Evolutionary conservation across 2,113 vertebrate species (phyloP).

Genomic region (Platanista minor): DNA sequence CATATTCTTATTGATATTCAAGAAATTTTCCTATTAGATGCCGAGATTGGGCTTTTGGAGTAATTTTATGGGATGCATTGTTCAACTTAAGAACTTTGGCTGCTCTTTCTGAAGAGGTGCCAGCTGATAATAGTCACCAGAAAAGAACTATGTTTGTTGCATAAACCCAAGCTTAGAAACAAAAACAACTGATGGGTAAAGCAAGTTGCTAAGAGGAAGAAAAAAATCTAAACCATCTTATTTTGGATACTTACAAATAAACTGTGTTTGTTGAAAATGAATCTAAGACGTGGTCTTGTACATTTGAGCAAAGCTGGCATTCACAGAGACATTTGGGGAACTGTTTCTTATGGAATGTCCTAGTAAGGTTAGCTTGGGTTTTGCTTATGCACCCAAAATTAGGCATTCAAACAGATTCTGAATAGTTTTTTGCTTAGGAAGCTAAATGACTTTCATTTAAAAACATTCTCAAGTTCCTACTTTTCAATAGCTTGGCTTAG

Average conservation of each 20-base stretch:
- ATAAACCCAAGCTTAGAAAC: not conserved
- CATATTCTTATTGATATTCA: not conserved
- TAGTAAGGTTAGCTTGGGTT: not conserved
- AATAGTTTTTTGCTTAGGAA: constrained; percentile 12
- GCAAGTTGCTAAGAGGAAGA: not conserved
- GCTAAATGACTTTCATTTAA: not conserved
- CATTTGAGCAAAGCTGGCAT: not conserved
- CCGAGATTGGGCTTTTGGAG: not conserved
- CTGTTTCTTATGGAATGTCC: not conserved
- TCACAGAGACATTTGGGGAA: not conserved
- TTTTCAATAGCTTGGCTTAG: not conserved
- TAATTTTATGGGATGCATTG: not conserved
- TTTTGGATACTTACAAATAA: constrained; percentile 25
- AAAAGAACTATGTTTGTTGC: not conserved
- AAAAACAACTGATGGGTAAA: not conserved
- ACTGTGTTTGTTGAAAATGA: not conserved
- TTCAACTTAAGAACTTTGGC: not conserved
- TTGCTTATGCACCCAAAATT: not conserved
- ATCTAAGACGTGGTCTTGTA: not conserved
- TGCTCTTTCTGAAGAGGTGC: not conserved
- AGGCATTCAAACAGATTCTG: not conserved
- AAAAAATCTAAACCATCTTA: not conserved
- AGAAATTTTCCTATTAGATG: not conserved
- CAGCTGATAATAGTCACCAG: not conserved
- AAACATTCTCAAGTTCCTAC: not conserved